Conservation (phyloP, 1,140 invertebrate species). For the Plectus sambesii region DNA sequence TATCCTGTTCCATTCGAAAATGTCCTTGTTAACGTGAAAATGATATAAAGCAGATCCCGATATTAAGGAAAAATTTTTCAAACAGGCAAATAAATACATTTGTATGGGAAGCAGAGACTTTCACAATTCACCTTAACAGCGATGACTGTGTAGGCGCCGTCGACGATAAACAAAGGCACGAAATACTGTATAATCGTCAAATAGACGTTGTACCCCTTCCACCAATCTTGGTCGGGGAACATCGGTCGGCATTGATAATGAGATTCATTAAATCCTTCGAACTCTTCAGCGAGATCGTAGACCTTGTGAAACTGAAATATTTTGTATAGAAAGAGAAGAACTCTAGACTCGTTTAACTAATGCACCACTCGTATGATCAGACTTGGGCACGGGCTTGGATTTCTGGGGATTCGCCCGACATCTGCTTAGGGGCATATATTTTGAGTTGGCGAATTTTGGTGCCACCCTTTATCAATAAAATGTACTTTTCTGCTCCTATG, state of each 20-base stretch:
- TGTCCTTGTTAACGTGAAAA: not conserved
- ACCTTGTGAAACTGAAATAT: conserved; percentile 6
- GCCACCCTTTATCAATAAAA: too few species aligned
- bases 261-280: conserved; percentile 38
- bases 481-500: too few species aligned
- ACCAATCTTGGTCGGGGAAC: conserved; percentile 38
- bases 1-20: conserved; percentile 4
- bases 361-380: too few species aligned
- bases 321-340: not conserved
- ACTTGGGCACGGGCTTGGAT: too few species aligned
- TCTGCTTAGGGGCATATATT: conserved; percentile 2
- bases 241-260: conserved; percentile 48
- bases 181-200: conserved; percentile 51
- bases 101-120: too few species aligned
- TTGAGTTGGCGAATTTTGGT: too few species aligned
- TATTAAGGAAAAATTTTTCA: not conserved
- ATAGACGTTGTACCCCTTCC: conserved; percentile 48
- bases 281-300: not conserved
- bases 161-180: conserved; percentile 50
- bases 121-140: conserved; percentile 47
- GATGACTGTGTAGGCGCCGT: conserved; percentile 48
- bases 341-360: conserved; percentile 8
- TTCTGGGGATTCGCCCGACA: not conserved
- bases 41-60: not conserved
- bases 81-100: not conserved